phyloP scores from a whole-genome alignment of 1,140 invertebrate species.

The Diorhabda elongata region DNA sequence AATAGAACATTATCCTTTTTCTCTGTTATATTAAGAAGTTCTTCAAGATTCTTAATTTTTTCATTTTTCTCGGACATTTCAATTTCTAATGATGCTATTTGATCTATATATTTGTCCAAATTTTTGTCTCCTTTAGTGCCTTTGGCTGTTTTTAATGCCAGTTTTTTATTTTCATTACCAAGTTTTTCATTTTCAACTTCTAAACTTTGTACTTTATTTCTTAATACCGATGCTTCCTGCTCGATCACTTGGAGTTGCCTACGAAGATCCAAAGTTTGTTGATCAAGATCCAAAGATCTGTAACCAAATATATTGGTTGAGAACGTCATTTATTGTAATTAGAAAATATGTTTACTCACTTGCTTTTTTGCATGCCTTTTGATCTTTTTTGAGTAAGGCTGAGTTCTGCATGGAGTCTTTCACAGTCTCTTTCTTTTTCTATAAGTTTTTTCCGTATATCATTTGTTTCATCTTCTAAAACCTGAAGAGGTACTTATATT shows the following conservation, averaged over 20 bases:
- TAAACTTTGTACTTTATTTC: constrained; percentile 59
- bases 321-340: not conserved
- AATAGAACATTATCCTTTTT: not conserved
- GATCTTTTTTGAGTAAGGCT: constrained; percentile 59
- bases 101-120: constrained; percentile 55
- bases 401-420: constrained; percentile 68
- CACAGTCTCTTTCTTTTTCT: constrained; percentile 78
- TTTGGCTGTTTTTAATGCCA: constrained; percentile 51
- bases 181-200: constrained; percentile 74
- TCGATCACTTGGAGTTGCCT: constrained; percentile 69
- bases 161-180: constrained; percentile 64
- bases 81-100: constrained; percentile 57
- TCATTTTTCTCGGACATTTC: constrained; percentile 58
- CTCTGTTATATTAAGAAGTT: not conserved
- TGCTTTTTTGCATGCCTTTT: constrained; percentile 58
- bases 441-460: constrained; percentile 71
- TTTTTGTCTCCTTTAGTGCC: constrained; percentile 52
- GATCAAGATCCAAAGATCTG: constrained; percentile 59
- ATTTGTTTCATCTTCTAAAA: constrained; percentile 65
- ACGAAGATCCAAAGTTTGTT: constrained; percentile 64
- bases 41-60: constrained; percentile 60
- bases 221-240: constrained; percentile 64
- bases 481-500: constrained; percentile 35
- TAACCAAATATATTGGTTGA: constrained; percentile 21
- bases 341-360: constrained; percentile 47